Conservation (phyloP, 2,113 vertebrate genomes). For the Mionectes macconnelli region DNA sequence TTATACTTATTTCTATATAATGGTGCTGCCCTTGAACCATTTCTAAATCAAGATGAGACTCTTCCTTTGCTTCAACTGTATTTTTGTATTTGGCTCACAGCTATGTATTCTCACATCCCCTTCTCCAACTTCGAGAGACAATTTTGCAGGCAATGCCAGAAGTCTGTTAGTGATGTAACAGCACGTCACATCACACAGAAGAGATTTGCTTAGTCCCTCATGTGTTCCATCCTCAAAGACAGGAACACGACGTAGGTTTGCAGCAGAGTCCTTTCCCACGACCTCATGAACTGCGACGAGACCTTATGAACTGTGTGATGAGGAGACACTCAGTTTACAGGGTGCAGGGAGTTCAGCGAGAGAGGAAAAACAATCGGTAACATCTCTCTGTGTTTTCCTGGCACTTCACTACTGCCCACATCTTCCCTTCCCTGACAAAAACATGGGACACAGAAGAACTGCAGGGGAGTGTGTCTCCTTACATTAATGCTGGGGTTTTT, state of each 20-base stretch:
- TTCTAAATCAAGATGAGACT: neutral
- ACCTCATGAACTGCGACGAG: neutral
- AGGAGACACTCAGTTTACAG: neutral
- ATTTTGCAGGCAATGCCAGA: neutral
- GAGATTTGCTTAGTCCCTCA: neutral
- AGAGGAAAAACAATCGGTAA: neutral
- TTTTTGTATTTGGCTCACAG: neutral
- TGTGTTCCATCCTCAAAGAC: neutral
- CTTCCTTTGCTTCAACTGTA: neutral
- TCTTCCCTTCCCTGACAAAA: neutral
- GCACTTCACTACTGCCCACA: neutral
- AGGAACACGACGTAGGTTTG: neutral
- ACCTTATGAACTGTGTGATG: neutral
- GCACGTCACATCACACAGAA: rapidly evolving
- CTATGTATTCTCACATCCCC: rapidly evolving
- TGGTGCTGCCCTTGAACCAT: neutral
- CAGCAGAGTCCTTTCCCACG: neutral
- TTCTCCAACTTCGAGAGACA: neutral
- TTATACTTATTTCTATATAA: neutral
- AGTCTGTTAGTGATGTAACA: neutral
- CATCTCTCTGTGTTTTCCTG: neutral
- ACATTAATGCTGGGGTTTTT: neutral
- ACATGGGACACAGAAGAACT: neutral
- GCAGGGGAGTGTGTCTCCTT: neutral
- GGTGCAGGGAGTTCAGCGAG: neutral